These are phyloP conservation scores for Cryptus armator DNA, from an alignment of 2,888 invertebrate genomes.

Conservation along the genomic window DNA sequence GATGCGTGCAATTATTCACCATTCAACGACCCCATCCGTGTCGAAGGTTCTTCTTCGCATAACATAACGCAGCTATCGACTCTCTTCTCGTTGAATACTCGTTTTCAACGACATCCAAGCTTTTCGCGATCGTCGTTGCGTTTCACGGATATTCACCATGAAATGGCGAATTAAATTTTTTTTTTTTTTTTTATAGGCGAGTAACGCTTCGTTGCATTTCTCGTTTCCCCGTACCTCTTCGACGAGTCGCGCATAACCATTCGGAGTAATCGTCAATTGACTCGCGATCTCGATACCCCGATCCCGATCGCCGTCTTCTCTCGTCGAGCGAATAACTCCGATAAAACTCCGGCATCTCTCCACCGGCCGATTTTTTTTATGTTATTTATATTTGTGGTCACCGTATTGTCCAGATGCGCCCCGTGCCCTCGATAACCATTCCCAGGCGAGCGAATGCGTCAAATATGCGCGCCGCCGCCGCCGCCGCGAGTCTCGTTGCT, in stretches of 20 bases:
- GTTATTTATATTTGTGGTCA: neutral
- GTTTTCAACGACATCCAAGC: neutral
- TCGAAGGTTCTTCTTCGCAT: conserved; percentile 14
- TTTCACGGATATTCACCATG: too few species aligned
- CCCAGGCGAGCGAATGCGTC: conserved; percentile 36
- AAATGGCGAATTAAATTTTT: neutral
- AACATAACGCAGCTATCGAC: neutral
- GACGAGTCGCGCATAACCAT: conserved; percentile 68
- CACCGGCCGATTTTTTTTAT: neutral
- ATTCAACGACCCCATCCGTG: conserved; percentile 13
- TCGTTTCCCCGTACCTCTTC: conserved; percentile 32
- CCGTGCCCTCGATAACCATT: conserved; percentile 13
- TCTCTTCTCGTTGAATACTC: conserved; percentile 38
- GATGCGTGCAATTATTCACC: conserved; percentile 10
- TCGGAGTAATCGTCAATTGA: conserved; percentile 77
- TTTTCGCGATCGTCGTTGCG: neutral
- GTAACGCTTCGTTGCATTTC: neutral
- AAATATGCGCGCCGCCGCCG: conserved; percentile 29
- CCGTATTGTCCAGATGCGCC: neutral
- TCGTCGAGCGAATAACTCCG: conserved; percentile 27
- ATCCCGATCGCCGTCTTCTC: conserved; percentile 63
- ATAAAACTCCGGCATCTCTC: conserved; percentile 6
- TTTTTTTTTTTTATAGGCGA: conserved; percentile 38
- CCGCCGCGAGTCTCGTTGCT: conserved; percentile 13
- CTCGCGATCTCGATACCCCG: conserved; percentile 68